Evolutionary conservation across 2,888 invertebrate species (phyloP), one percentile per base, ranked within the genome.

Genomic region (Tyria jacobaeae): DNA sequence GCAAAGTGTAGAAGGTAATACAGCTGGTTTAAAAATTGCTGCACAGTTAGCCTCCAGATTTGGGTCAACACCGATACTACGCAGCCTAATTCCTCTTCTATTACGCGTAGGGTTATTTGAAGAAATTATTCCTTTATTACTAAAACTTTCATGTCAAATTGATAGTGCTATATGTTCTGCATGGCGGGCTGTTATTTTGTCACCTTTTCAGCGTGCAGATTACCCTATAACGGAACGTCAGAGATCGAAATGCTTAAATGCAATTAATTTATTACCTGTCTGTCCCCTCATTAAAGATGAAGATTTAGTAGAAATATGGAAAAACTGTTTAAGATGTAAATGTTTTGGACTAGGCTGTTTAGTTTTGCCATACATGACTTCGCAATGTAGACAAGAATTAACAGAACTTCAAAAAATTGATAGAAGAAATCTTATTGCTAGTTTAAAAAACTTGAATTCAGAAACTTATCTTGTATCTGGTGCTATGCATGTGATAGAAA

Each of bases 141-240:
- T 90, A n/a, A 90, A 89, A 77, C 66, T 86, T 12, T 80, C 86
- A 47, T 61, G 81, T 57, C 87, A 88, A 47, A 86, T 90, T 25
- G 89, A 92, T 70, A 87, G 83, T 54, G 71, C 87, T 34, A 84
- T 91, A 58, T 88, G 82, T 64, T 81, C 86, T 27, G 91, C 94
- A 55, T 94, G 94, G 94, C 88, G 89, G 57, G 85, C 91, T 10
- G 85, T 92, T 66, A 85, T 94, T 58, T 74, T 94, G 63, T 86
- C 86, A 50, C 94, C 94, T 21, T 94, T 94, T 67, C 89, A 92
- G 84, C 84, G 84, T 10, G 93, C 94, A 1, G 94, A 94, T 76
- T 91, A 92, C 72, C 94, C 94, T 37, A 89, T 94, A 55, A 92
- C 92, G 41, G 94, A 91, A 68, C 87, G 88, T 35, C 94, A 94